Evolutionary conservation across 2,113 vertebrate genomes (phyloP).

Genomic region (Cisticola juncidis): DNA sequence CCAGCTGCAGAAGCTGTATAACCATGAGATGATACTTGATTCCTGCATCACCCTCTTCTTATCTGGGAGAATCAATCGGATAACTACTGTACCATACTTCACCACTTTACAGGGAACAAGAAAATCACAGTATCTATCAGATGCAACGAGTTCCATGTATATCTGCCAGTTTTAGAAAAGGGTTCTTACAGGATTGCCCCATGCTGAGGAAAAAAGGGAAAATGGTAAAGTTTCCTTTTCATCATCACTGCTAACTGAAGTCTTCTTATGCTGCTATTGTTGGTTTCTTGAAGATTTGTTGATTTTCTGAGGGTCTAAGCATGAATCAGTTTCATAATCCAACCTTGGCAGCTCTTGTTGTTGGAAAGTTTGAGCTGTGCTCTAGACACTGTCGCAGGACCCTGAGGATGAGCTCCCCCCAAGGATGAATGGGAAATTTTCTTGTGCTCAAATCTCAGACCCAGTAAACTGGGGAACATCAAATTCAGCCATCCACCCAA

Average conservation of each 20-base stretch:
- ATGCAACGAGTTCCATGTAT: rapidly evolving
- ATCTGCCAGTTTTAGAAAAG: not conserved
- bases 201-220: not conserved
- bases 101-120: not conserved
- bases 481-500: not conserved
- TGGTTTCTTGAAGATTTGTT: not conserved
- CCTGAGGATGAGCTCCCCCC: not conserved
- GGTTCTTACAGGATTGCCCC: not conserved
- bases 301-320: not conserved
- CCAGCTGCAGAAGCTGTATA: not conserved
- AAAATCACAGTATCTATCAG: not conserved
- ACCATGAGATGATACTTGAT: not conserved
- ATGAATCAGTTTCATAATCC: not conserved
- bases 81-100: not conserved
- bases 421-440: not conserved
- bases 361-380: not conserved
- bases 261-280: not conserved
- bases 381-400: not conserved
- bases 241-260: not conserved
- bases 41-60: not conserved
- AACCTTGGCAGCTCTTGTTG: not conserved
- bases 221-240: not conserved
- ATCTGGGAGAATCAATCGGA: not conserved
- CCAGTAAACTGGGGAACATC: not conserved
- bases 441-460: not conserved